Evolutionary conservation across 2,888 invertebrate species (phyloP).

Genomic region (Parnassius smintheus): DNA sequence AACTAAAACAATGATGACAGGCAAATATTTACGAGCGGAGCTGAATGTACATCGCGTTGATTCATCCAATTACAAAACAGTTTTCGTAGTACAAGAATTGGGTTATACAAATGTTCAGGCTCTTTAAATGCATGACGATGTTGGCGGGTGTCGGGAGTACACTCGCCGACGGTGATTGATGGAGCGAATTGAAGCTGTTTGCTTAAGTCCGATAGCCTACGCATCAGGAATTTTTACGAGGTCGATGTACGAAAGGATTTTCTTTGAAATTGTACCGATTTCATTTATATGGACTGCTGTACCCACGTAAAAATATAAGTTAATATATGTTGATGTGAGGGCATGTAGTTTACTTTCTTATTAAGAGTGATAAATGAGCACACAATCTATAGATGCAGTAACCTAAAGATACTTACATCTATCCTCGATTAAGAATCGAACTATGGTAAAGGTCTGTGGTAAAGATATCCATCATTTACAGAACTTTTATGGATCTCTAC

Average conservation of each 20-base stretch:
- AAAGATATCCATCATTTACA: too few species aligned
- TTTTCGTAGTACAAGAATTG: constrained; percentile 23
- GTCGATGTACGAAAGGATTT: constrained; percentile 9
- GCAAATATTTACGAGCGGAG: not conserved
- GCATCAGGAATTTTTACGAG: constrained; percentile 22
- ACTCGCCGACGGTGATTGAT: constrained; percentile 22
- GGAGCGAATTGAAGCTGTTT: constrained; percentile 19
- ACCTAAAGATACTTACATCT: too few species aligned
- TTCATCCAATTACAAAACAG: constrained; percentile 24
- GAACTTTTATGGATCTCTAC: too few species aligned
- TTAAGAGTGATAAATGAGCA: too few species aligned
- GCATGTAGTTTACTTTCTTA: too few species aligned
- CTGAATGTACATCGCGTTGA: constrained; percentile 20
- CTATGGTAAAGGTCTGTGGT: too few species aligned
- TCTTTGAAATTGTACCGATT: constrained; percentile 4
- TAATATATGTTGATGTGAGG: too few species aligned
- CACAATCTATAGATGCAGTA: too few species aligned
- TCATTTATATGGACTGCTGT: too few species aligned
- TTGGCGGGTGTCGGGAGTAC: constrained; percentile 1
- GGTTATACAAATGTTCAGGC: constrained; percentile 26
- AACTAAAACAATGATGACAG: constrained; percentile 1
- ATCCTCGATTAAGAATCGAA: too few species aligned
- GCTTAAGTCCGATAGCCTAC: constrained; percentile 19
- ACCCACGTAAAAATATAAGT: too few species aligned
- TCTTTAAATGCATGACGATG: constrained; percentile 25